These are phyloP conservation scores for Drosophila colorata DNA, from an alignment of 2,888 invertebrate genomes.

Conservation along the genomic window DNA sequence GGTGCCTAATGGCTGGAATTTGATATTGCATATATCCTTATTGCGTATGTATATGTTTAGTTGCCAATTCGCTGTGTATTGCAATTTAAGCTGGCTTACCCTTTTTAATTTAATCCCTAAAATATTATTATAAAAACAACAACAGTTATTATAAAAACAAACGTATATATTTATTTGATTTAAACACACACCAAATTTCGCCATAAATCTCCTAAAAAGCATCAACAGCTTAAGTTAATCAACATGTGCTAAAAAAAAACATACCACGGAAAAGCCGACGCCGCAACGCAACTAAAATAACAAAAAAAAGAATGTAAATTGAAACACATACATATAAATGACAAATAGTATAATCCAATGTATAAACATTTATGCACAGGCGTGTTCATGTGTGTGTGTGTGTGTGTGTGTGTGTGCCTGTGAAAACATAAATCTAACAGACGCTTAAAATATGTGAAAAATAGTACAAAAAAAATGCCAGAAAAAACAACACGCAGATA, in stretches of 20 bases:
- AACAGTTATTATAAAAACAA: not conserved
- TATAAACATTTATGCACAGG: constrained; percentile 7
- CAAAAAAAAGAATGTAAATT: constrained; percentile 47
- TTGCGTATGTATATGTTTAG: not conserved
- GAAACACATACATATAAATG: constrained; percentile 42
- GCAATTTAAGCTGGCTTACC: not conserved
- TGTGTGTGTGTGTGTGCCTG: constrained; percentile 11
- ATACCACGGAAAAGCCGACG: not conserved
- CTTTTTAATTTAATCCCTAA: not conserved
- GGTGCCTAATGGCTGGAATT: constrained; percentile 27
- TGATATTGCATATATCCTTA: constrained; percentile 11
- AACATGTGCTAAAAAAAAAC: constrained; percentile 36
- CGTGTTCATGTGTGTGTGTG: constrained; percentile 13
- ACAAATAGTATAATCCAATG: constrained; percentile 31
- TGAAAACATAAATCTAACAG: constrained; percentile 63
- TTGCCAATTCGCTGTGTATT: not conserved
- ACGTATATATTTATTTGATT: not conserved
- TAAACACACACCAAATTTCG: not conserved
- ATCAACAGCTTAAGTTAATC: constrained; percentile 48
- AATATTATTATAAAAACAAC: not conserved
- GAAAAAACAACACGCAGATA: constrained; percentile 39
- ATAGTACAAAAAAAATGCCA: constrained; percentile 8
- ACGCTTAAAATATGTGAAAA: constrained; percentile 36
- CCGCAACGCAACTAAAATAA: constrained; percentile 9
- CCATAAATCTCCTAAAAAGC: constrained; percentile 22